These are phyloP conservation scores for Listrodromus nycthemerus DNA, from an alignment of 2,888 invertebrate species.

Conservation along the genomic window DNA sequence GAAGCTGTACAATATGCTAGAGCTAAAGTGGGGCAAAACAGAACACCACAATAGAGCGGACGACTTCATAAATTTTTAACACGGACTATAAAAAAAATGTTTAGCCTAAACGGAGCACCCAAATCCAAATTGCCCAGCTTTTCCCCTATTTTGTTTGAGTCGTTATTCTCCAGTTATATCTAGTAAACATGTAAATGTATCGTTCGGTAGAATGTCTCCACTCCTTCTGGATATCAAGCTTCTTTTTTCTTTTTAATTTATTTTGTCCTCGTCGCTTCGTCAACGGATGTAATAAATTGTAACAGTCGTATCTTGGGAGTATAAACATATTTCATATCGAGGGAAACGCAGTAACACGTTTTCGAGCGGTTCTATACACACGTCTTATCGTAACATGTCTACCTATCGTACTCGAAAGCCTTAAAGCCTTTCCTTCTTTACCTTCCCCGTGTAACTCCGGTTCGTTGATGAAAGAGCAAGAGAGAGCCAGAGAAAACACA, in stretches of 20 bases:
- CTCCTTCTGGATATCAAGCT: background rate
- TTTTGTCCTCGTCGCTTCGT: background rate
- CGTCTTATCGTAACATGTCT: background rate
- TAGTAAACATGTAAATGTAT: background rate
- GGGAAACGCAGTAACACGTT: slow-evolving; percentile 33
- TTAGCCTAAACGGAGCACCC: background rate
- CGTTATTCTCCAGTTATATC: background rate
- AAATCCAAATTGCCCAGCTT: background rate
- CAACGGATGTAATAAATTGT: slow-evolving; percentile 14
- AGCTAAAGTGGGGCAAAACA: background rate
- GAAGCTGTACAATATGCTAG: background rate
- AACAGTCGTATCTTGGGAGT: background rate
- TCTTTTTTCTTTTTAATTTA: background rate
- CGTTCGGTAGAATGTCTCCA: background rate
- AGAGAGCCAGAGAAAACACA: slow-evolving; percentile 12
- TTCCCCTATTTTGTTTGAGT: background rate
- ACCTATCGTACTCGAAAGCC: slow-evolving; percentile 7
- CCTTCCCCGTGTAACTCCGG: background rate
- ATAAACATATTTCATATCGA: slow-evolving; percentile 32
- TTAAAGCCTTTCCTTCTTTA: background rate
- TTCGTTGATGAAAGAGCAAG: slow-evolving; percentile 26
- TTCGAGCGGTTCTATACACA: background rate
- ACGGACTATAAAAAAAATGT: background rate
- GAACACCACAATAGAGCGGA: background rate
- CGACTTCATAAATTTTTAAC: background rate